Conservation (phyloP, 2,888 invertebrate species). For the Tiphia femorata region DNA sequence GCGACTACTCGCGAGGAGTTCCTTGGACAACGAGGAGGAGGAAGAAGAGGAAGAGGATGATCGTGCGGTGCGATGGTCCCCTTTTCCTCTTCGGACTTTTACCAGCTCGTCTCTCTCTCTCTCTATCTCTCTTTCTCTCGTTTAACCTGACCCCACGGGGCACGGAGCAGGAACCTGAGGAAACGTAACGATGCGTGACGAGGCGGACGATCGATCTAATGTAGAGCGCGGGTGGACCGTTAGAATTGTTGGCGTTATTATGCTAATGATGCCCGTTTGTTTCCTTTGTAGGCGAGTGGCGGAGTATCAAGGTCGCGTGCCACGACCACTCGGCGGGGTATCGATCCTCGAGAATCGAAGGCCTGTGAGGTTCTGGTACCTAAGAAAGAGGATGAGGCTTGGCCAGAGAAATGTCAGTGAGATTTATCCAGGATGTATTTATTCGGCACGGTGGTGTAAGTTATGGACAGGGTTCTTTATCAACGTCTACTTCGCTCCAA, state of each 20-base stretch:
- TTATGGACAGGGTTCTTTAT: too few species aligned
- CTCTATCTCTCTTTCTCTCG: not conserved
- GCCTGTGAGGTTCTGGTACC: too few species aligned
- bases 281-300: not conserved
- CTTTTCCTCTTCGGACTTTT: not conserved
- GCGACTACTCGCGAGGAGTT: too few species aligned
- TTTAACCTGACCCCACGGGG: not conserved
- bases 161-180: not conserved
- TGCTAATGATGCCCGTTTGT: slow-evolving; percentile 28
- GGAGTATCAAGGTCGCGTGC: not conserved
- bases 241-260: slow-evolving; percentile 42
- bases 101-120: too few species aligned
- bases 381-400: too few species aligned
- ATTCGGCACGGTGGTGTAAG: too few species aligned
- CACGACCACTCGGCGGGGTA: too few species aligned
- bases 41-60: not conserved
- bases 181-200: not conserved
- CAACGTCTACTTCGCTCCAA: too few species aligned
- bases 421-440: too few species aligned
- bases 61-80: not conserved
- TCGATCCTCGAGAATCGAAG: too few species aligned
- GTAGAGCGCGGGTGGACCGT: slow-evolving; percentile 23
- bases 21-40: slow-evolving; percentile 1
- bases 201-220: not conserved
- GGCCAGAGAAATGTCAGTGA: too few species aligned